Evolutionary conservation across 2,797 vertebrate species (phyloP).

Genomic region (Glossophaga mutica): DNA sequence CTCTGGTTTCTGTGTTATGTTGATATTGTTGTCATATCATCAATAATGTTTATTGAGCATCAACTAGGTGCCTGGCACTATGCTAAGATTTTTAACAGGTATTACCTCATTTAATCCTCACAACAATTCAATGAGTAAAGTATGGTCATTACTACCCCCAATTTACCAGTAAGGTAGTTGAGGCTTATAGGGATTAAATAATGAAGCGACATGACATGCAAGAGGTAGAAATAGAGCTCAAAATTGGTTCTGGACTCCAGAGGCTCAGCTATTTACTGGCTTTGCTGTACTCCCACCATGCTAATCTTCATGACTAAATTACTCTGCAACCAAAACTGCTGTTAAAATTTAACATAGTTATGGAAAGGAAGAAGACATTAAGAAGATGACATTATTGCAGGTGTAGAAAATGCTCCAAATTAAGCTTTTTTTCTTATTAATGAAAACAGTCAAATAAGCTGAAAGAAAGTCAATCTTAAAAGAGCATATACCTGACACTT

Average conservation of each 20-base stretch:
- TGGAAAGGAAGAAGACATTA: slow-evolving; percentile 15
- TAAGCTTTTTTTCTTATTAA: neutral
- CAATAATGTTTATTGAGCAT: neutral
- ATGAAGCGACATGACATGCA: neutral
- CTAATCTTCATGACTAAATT: neutral
- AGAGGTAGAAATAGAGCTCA: neutral
- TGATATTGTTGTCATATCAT: neutral
- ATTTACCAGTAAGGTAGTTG: neutral
- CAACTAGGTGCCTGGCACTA: neutral
- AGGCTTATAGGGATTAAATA: neutral
- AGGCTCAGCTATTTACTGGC: neutral
- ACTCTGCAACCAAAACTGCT: neutral
- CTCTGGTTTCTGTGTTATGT: neutral
- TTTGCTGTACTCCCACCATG: neutral
- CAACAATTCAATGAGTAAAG: neutral
- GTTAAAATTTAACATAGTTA: slow-evolving; percentile 20
- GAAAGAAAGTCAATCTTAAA: neutral
- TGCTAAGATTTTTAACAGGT: neutral
- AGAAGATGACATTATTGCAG: neutral
- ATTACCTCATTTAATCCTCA: neutral
- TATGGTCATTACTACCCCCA: neutral
- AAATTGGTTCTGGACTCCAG: neutral
- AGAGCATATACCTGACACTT: neutral
- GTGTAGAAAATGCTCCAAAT: slow-evolving; percentile 15
- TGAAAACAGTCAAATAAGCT: neutral